These are phyloP conservation scores for Oreotragus oreotragus DNA, from an alignment of 2,113 vertebrate species.

Conservation along the genomic window DNA sequence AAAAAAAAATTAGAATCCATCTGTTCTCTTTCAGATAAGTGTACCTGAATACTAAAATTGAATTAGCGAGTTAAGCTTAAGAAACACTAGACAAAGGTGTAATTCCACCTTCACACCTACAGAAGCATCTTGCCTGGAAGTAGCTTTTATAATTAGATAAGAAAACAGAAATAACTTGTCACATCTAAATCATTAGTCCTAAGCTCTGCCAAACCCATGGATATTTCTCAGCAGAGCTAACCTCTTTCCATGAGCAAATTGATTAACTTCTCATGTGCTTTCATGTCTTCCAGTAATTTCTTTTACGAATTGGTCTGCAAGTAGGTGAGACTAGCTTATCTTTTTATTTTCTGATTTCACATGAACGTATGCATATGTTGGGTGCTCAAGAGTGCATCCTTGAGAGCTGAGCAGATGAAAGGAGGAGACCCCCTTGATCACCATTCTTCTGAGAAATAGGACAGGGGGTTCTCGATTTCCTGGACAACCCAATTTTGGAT, in stretches of 20 bases:
- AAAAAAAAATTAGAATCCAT: conserved; percentile 72
- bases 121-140: conserved; percentile 61
- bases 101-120: conserved; percentile 69
- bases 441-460: background rate
- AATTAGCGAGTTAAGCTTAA: conserved; percentile 76
- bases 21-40: conserved; percentile 76
- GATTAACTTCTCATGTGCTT: background rate
- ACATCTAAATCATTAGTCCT: conserved; percentile 10
- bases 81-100: conserved; percentile 63
- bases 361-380: background rate
- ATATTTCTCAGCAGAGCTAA: background rate
- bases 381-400: background rate
- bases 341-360: background rate
- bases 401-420: background rate
- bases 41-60: conserved; percentile 76
- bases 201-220: background rate
- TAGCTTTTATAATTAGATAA: conserved; percentile 71
- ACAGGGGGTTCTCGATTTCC: background rate
- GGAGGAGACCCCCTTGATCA: background rate
- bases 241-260: background rate
- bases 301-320: background rate
- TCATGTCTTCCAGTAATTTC: background rate
- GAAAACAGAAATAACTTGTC: conserved; percentile 66
- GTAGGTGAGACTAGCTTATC: background rate
- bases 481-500: background rate